Base-by-base conservation (phyloP, 2,797 vertebrate species). In the Pyrrhura leucotis region DNA sequence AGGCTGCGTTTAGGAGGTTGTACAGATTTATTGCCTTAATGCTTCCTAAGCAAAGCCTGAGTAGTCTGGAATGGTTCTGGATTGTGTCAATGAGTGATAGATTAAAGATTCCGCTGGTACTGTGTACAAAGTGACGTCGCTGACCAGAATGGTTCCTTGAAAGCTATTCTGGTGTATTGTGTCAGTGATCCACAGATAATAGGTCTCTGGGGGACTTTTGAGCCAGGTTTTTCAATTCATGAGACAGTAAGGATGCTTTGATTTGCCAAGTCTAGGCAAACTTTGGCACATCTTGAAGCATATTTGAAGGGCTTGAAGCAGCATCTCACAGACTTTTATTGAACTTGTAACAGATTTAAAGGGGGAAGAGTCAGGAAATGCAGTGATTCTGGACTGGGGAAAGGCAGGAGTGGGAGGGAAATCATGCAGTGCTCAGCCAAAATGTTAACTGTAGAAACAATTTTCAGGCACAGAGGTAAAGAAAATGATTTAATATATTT, bases 321-420 rank as follows among this genome's bases (percentile, higher is more conserved):
- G 35, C 45, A 26, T 92, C 82, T 95, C 74, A 77, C 37, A 85
- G 87, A 78, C 19, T 88, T 96, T 74, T 89, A 91, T 54, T 95
- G 92, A 91, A 83, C 61, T 61, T 91, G 13, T 79, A 91, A 66
- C 84, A 92, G 75, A 54, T 95, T 96, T 88, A 96, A 96, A 92
- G 88, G 42, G 85, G 67, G 62, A 88, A 79, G 72, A 92, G 45
- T 91, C 50, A 89, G 77, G 82, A 88, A 92, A 84, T 50, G 26
- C 26, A 71, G 28, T 44, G 71, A 67, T 85, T 94, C 29, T 74
- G 73, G 48, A 48, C 33, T 33, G 54, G 25, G 35, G 35, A 78
- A 81, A 84, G 50, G 47, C 59, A 69, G 25, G 73, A 78, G 62
- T 81, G 35, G 85, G 45, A 94, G 50, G 67, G 22, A 88, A 94